Evolutionary conservation across 2,888 invertebrate genomes (phyloP), one percentile per base, ranked within the genome.

Genomic region (Pedicia rivosa): DNA sequence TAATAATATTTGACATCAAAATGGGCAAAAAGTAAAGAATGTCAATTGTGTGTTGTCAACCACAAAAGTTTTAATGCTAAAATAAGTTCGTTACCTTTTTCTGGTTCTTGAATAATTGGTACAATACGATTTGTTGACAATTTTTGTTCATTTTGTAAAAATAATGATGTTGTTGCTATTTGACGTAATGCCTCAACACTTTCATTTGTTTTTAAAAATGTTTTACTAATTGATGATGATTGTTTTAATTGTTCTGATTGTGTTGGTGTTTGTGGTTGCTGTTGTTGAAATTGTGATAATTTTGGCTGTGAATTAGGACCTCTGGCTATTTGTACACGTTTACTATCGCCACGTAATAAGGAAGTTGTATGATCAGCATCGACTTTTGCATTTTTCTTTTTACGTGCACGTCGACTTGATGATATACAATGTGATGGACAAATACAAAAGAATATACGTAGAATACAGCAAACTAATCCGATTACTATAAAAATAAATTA

Each of bases 381-480:
- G 38, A 59, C 52, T 44, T 62, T 62, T 40, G 57, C 57, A 37
- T 52, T 54, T 45, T 60, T 58, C 59, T 68, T 67, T 48, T 66
- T 63, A 33, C 65, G 67, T 50, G 72, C 68, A 65, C 73, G 73
- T 63, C 73, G 70, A 49, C 70, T 67, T 50, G 71, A 70, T 43
- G 64, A 63, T 53, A 78, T 72, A 63, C 82, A 82, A 52, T 74
- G 75, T 53, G 77, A 78, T 48, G 82, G 77, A 60, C 80, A 83
- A 57, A 82, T 76, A 65, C 87, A 88, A 59, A 87, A 73, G 55
- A 79, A 66, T 52, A 87, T 79, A 50, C 87, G 75, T 51, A 87
- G 68, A 52, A 86, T 65, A 64, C 84, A 84, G 64, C 83, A 83
- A 47, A 81, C 68, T 50, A 84, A 69, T 48, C 87, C 87, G 49